Base-by-base conservation (phyloP, 2,888 invertebrate genomes). In the Ellobium chinense region DNA sequence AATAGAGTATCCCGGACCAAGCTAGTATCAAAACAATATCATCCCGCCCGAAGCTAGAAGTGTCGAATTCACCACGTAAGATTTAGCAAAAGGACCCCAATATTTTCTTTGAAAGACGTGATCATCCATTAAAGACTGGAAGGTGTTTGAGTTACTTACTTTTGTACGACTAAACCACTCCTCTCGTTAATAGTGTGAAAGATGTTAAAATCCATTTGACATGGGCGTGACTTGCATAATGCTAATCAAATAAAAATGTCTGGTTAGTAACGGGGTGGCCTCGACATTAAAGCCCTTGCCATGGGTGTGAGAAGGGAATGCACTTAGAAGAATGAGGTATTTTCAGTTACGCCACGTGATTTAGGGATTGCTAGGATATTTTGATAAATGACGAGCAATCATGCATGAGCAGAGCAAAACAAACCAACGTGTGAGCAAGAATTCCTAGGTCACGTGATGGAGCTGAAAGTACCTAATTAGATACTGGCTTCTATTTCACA, bases 181-280 rank as follows among this genome's bases (percentile, higher is more conserved):
- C 4, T 18, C 31, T 29, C 39, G 37, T 39, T 37, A 74, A 62
- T 74, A 31, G 74, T 74, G 39, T 39, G 63, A 74, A 14, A n/a
- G 4, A 46, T 46, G 39, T 27, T 63, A 18, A 34, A 74, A 74
- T 74, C 74, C 29, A 39, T 74, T 74, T 37, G 62, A 39, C 63
- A 18, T 27, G 74, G 39, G n/a, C 74, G 74, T 74, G 74, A 74
- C 74, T 21, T 62, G 74, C 37, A 63, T 74, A 63, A 46, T 74
- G 39, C 29, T 63, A 4, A 63, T 74, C 39, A 74, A 74, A 63
- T 62, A 63, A 21, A 34, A 31, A 29, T 39, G 62, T 5, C 36
- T 39, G 27, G 24, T 37, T 66, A 37, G 18, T 66, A 66, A 36
- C 24, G n/a, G 65, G 14, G 5, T 65, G 34, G 65, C 46, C 46